Evolutionary conservation across 2,113 vertebrate species (phyloP).

Genomic region (Leptosomus discolor): DNA sequence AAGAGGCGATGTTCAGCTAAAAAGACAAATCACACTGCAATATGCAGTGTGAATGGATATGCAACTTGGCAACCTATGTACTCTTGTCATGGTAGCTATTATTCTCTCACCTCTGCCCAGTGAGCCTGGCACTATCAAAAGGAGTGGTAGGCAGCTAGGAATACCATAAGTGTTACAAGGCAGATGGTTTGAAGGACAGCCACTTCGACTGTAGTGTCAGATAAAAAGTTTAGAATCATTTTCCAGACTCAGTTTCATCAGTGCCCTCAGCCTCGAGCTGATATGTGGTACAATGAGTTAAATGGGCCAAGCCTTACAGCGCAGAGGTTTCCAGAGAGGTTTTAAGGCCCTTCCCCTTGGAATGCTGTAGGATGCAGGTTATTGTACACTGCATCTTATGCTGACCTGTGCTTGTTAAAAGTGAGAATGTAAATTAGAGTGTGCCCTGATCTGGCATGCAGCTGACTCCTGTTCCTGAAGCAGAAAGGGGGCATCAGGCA

Average conservation of each 20-base stretch:
- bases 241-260: not conserved
- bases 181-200: not conserved
- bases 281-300: not conserved
- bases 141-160: not conserved
- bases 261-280: rapidly evolving
- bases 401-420: not conserved
- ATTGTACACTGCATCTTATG: not conserved
- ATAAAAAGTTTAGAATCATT: not conserved
- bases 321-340: not conserved
- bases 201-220: not conserved
- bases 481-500: not conserved
- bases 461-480: not conserved
- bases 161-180: not conserved
- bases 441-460: not conserved
- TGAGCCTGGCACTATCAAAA: not conserved
- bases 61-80: not conserved
- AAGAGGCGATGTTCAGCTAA: not conserved
- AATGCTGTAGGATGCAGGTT: not conserved
- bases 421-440: not conserved
- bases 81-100: not conserved
- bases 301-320: not conserved
- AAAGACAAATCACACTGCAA: not conserved
- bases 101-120: not conserved
- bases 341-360: not conserved
- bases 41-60: not conserved